Conservation (phyloP, 2,797 vertebrate genomes). For the Oreortyx pictus region DNA sequence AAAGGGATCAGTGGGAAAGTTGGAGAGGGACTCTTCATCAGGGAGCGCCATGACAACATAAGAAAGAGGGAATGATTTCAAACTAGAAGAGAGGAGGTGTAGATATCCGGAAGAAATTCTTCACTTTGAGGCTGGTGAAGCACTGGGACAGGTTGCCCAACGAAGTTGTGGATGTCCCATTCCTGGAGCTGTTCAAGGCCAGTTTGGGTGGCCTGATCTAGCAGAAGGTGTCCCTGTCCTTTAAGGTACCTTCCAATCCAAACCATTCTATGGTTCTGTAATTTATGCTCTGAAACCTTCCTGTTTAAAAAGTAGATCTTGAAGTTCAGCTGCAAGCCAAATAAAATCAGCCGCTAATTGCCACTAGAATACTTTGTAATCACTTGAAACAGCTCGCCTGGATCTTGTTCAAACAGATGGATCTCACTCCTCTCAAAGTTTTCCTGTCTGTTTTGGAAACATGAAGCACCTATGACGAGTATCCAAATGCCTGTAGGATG, state of each 20-base stretch:
- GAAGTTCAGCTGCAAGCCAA: not conserved
- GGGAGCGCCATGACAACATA: not conserved
- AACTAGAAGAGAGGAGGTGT: not conserved
- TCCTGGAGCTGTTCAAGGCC: not conserved
- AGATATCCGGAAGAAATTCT: not conserved
- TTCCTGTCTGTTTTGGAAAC: not conserved
- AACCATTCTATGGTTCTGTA: not conserved
- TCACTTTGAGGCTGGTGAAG: not conserved
- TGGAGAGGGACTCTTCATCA: not conserved
- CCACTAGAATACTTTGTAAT: not conserved
- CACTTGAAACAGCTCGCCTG: not conserved
- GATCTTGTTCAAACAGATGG: not conserved
- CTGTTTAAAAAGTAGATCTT: not conserved
- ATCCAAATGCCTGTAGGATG: not conserved
- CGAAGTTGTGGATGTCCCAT: not conserved
- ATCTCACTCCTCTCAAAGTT: not conserved
- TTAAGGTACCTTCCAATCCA: not conserved
- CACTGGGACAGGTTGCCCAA: not conserved
- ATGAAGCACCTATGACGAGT: not conserved
- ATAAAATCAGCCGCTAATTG: not conserved
- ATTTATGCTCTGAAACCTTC: not conserved
- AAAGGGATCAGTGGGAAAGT: not conserved
- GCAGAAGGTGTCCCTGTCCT: not conserved
- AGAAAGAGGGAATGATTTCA: not conserved
- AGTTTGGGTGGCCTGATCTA: not conserved